phyloP scores from a whole-genome alignment of 2,113 vertebrate genomes.

The Cariama cristata region DNA sequence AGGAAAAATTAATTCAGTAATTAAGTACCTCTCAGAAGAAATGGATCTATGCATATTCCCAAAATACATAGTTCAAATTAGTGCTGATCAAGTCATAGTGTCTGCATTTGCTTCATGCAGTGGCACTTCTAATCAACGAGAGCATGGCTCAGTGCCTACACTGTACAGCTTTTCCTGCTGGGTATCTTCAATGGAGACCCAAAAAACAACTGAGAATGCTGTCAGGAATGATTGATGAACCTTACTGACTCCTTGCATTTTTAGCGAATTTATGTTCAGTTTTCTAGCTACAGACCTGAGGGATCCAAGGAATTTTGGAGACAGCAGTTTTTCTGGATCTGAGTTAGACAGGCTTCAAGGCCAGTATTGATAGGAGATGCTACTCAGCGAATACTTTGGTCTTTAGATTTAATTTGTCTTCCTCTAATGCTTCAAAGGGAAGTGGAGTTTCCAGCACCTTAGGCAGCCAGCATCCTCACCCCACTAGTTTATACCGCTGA shows the following conservation, averaged over 20 bases:
- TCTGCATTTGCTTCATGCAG: background rate
- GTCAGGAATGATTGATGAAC: background rate
- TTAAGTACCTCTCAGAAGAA: background rate
- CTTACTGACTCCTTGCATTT: background rate
- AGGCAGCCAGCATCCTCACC: background rate
- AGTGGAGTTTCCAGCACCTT: background rate
- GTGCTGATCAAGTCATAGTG: background rate
- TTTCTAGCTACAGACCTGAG: background rate
- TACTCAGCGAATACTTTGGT: background rate
- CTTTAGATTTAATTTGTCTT: background rate
- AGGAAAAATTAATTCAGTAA: background rate
- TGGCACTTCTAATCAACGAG: background rate
- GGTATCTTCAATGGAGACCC: background rate
- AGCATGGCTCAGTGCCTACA: background rate
- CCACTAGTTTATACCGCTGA: background rate
- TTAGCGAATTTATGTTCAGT: background rate
- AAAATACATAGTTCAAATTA: background rate
- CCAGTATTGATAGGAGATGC: background rate
- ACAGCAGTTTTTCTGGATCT: background rate
- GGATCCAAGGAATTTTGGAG: background rate
- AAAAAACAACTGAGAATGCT: background rate
- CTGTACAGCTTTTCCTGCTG: background rate
- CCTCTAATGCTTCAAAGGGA: background rate
- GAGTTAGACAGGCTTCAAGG: background rate
- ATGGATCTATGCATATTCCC: background rate